Evolutionary conservation across 2,113 vertebrate species (phyloP), one percentile per base, ranked within the genome.

Genomic region (Microcebus murinus): DNA sequence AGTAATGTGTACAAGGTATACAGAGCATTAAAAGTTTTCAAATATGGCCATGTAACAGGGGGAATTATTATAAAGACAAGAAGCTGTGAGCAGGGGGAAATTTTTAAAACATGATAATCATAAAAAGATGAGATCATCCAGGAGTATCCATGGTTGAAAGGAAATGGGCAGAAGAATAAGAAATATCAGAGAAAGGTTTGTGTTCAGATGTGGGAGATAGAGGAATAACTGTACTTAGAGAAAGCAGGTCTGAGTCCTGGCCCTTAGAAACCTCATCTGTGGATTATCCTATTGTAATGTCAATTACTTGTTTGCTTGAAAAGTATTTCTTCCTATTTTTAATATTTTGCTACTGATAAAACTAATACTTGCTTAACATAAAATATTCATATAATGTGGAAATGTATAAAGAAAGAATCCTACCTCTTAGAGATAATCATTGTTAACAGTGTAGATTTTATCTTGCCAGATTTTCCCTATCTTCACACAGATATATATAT

Each of bases 311-410:
- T n/a, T 86, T 92, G 85, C 59, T 96, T 87, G 48, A 87, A 91
- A 93, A 59, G 45, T n/a, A 93, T 59, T 88, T 92, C 88, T 82
- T 63, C 15, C 21, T 61, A 63, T 80, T 76, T 84, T 70, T 48
- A 92, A 52, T 61, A 31, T 87, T 87, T 93, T 97, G 23, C 55
- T 92, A 84, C 80, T 76, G 42, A 74, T 65, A 93, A 87, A 95
- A 87, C 4, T 18, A 85, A 42, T 27, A 61, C 25, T 73, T 91
- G 14, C 4, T 68, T 36, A 76, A 20, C 67, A 29, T 80, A 74
- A 89, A 13, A 36, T 42, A 85, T 73, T 74, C 34, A 91, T 84
- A 84, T 84, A 73, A 45, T 50, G 14, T 84, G 48, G 36, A 76
- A 65, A 91, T 34, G 36, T 45, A 48, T 29, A 70, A 76, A 39